Evolutionary conservation across 1,140 invertebrate genomes (phyloP), one percentile per base, ranked within the genome.

Genomic region (Macrobrachium rosenbergii): DNA sequence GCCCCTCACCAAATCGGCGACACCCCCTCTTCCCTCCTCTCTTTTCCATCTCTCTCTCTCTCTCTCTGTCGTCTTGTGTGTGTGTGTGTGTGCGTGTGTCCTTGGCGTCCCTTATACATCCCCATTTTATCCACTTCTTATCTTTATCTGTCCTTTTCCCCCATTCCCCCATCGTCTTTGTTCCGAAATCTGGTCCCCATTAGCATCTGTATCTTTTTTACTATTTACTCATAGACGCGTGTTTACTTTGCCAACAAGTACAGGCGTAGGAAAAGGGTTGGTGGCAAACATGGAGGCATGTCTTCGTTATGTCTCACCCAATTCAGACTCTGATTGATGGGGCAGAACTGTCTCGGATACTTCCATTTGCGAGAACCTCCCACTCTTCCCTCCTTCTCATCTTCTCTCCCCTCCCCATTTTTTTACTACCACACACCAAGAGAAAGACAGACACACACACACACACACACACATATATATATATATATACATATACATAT

Each of bases 141-240:
- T 45, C 37, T n/a, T 52, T 43, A 37, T 75, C n/a, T 45, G 12
- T 14, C 73, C n/a, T 73, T 2, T 21, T 12, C 19, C 43, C 23
- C 69, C 69, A 17, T 72, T 6, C 69, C 23, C n/a, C 23, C 69
- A 3, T 73, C 23, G 23, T 8, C 23, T 43, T 52, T 43, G 16
- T 52, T 21, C 37, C 17, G 12, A 52, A 52, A 52, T 52, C 52
- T 52, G 43, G n/a, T 19, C 16, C 23, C 73, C n/a, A 45, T 75
- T 43, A 45, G 23, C 17, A n/a, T 37, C 43, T 45, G 69, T 72
- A 45, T 75, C 73, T 75, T 75, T 75, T 10, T 45, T 75, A 75
- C 37, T 43, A 45, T 75, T 75, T 75, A 52, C 73, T 45, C 6
- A 10, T 45, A 45, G 73, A 19, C 37, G n/a, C 73, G 3, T 75